phyloP scores from a whole-genome alignment of 2,797 vertebrate species.

The Melanotaenia parkinsoni region DNA sequence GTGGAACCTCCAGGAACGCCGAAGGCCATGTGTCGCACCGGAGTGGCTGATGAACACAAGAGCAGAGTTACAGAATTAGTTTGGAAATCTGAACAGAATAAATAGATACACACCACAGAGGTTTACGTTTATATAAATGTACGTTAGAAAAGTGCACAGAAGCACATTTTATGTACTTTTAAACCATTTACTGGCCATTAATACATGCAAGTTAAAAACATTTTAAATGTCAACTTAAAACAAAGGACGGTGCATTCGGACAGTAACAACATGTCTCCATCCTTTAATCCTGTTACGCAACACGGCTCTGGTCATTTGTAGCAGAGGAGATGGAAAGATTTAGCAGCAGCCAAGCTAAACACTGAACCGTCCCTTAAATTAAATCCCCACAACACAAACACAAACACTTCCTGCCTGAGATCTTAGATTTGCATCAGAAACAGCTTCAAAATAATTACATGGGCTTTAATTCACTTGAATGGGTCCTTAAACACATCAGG shows the following conservation, averaged over 20 bases:
- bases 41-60: conserved; percentile 47
- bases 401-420: conserved; percentile 29
- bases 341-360: conserved; percentile 57
- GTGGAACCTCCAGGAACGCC: conserved; percentile 74
- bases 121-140: no score
- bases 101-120: neutral
- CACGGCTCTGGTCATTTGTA: conserved; percentile 30
- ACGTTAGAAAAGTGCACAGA: neutral
- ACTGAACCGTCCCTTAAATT: conserved; percentile 37
- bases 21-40: conserved; percentile 78
- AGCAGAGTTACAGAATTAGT: neutral
- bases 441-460: neutral
- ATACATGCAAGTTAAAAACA: neutral
- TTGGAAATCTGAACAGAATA: neutral
- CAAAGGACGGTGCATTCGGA: conserved; percentile 8
- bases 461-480: neutral
- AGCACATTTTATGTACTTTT: no score
- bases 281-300: conserved; percentile 74
- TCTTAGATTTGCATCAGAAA: conserved; percentile 15
- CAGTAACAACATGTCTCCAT: conserved; percentile 37
- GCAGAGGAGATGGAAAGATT: conserved; percentile 63
- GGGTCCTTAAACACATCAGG: neutral
- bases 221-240: neutral
- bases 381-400: conserved; percentile 41
- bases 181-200: no score